Conservation (phyloP, 2,113 vertebrate genomes). For the Campylomormyrus tamandua region DNA sequence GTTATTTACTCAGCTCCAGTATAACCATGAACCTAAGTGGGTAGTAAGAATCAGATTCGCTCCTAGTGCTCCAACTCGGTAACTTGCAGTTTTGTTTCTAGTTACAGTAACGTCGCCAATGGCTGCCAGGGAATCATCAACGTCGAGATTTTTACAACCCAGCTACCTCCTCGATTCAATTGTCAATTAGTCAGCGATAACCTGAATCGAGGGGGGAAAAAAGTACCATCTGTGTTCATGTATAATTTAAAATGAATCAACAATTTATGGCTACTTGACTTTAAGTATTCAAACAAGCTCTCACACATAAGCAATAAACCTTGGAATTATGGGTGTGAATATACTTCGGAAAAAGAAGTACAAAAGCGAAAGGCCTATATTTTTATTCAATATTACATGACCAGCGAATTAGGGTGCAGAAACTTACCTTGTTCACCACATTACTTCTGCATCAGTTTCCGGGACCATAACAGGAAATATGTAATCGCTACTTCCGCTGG, state of each 20-base stretch:
- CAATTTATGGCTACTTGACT: background rate
- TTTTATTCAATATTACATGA: background rate
- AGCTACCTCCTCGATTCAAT: background rate
- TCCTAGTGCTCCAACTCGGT: background rate
- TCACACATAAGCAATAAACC: background rate
- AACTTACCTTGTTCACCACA: constrained; percentile 12
- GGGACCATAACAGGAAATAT: background rate
- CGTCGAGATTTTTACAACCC: background rate
- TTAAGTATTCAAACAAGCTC: background rate
- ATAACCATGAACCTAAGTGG: background rate
- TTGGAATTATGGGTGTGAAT: background rate
- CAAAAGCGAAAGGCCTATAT: background rate
- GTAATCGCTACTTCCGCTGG: constrained; percentile 1
- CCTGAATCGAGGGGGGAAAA: background rate
- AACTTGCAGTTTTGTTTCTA: background rate
- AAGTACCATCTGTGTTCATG: background rate
- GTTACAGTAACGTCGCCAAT: background rate
- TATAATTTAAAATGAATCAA: background rate
- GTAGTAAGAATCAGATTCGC: background rate
- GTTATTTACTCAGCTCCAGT: background rate
- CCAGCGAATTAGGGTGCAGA: background rate
- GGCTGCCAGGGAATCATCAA: background rate
- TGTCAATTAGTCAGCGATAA: background rate
- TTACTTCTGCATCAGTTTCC: background rate
- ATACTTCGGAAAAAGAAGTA: background rate